Evolutionary conservation across 2,888 invertebrate species (phyloP).

Genomic region (Drosophila fulvimacula): DNA sequence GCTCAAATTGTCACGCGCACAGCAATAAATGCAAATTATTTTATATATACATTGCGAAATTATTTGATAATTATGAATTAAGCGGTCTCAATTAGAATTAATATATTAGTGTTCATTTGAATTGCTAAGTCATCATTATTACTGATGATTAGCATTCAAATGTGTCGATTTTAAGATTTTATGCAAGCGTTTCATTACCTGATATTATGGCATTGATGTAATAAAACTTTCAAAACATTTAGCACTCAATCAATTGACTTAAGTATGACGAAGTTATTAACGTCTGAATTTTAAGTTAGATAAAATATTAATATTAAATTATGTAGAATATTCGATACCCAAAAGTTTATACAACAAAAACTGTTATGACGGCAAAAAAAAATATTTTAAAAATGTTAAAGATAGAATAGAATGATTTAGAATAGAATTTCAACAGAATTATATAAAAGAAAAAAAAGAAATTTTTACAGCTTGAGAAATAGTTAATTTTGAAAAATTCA

Average conservation of each 20-base stretch:
- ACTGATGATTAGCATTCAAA: conserved; percentile 15
- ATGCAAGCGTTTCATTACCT: not conserved
- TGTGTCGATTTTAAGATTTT: not conserved
- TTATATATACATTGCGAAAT: conserved; percentile 24
- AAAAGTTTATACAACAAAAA: too few relatives aligned
- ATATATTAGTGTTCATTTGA: conserved; percentile 10
- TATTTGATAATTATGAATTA: conserved; percentile 12
- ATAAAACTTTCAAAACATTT: not conserved
- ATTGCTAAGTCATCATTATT: conserved; percentile 3
- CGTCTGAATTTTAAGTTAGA: too few relatives aligned
- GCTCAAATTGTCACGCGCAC: conserved; percentile 40
- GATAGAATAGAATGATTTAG: too few relatives aligned
- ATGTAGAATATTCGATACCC: too few relatives aligned
- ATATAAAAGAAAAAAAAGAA: too few relatives aligned
- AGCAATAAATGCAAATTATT: conserved; percentile 28
- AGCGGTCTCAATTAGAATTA: conserved; percentile 6
- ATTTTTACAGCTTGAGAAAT: too few relatives aligned
- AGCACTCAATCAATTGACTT: not conserved
- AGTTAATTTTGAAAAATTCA: too few relatives aligned
- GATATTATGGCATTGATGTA: not conserved
- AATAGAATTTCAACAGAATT: too few relatives aligned
- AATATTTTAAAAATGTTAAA: too few relatives aligned
- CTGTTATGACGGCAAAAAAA: too few relatives aligned
- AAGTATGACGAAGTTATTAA: not conserved
- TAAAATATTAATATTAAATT: too few relatives aligned